Conservation (phyloP, 64 coral and sea anemone species). For the Anthopleura sola region DNA sequence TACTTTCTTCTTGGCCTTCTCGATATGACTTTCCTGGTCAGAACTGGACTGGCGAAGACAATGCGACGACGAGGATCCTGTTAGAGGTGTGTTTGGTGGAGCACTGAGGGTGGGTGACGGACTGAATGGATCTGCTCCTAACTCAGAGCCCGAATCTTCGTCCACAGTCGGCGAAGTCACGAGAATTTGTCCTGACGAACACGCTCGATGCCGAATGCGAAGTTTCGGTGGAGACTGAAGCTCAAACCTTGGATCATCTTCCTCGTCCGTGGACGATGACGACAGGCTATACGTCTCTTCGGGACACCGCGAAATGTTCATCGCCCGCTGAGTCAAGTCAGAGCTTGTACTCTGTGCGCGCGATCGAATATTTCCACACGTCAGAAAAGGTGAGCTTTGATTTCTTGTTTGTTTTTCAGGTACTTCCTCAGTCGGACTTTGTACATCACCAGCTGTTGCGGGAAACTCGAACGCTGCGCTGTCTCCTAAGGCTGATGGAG, state of each 20-base stretch:
- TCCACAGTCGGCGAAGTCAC: conserved; percentile 29
- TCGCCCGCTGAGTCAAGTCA: conserved; percentile 10
- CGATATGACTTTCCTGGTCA: conserved; percentile 19
- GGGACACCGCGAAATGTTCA: neutral
- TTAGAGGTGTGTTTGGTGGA: conserved; percentile 39
- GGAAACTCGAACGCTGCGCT: conserved; percentile 82
- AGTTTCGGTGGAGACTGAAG: conserved; percentile 52
- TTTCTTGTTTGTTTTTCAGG: conserved; percentile 32
- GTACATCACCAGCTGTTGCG: conserved; percentile 37
- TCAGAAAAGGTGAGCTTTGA: conserved; percentile 69
- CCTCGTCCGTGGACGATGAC: conserved; percentile 28
- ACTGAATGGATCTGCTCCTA: neutral
- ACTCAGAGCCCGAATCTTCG: neutral
- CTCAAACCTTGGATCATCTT: conserved; percentile 49
- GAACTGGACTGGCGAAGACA: neutral
- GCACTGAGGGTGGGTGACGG: conserved; percentile 9
- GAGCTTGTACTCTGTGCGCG: conserved; percentile 77
- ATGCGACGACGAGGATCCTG: neutral
- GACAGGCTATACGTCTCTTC: neutral
- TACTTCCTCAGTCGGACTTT: conserved; percentile 27
- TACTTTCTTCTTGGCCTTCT: conserved; percentile 51
- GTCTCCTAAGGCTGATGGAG: conserved; percentile 88
- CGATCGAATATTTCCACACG: conserved; percentile 57
- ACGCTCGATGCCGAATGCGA: conserved; percentile 31
- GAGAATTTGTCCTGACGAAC: conserved; percentile 37